Evolutionary conservation across 2,888 invertebrate species (phyloP).

Genomic region (Girardia tigrina): DNA sequence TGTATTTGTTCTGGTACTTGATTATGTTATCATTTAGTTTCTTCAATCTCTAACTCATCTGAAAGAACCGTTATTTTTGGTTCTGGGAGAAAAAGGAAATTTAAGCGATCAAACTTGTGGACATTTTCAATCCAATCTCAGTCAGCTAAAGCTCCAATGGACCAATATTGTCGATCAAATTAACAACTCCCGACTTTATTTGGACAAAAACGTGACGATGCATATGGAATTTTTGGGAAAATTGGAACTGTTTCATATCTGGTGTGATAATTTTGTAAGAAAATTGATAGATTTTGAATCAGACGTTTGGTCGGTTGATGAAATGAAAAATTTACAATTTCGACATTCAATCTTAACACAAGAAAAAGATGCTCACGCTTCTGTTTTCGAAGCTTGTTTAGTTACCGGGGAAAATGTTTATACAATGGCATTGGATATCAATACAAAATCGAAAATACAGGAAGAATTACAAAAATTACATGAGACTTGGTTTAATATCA

Average conservation of each 20-base stretch:
- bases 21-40: no score
- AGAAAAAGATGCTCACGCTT: not conserved
- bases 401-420: not conserved
- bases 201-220: not conserved
- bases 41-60: not conserved
- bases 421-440: not conserved
- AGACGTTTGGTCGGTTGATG: not conserved
- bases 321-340: not conserved
- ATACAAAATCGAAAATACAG: not conserved
- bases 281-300: constrained; percentile 1
- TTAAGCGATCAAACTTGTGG: not conserved
- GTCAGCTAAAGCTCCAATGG: not conserved
- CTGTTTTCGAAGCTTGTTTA: not conserved
- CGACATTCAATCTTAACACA: not conserved
- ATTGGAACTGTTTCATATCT: not conserved
- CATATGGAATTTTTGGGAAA: constrained; percentile 9
- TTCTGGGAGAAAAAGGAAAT: not conserved
- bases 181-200: not conserved
- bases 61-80: not conserved
- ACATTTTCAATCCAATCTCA: not conserved
- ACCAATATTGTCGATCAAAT: not conserved
- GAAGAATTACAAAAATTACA: not conserved
- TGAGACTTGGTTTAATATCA: not conserved
- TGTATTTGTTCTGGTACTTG: no score
- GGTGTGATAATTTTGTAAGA: not conserved